Evolutionary conservation across 2,113 vertebrate species (phyloP).

Genomic region (Sitta europaea): DNA sequence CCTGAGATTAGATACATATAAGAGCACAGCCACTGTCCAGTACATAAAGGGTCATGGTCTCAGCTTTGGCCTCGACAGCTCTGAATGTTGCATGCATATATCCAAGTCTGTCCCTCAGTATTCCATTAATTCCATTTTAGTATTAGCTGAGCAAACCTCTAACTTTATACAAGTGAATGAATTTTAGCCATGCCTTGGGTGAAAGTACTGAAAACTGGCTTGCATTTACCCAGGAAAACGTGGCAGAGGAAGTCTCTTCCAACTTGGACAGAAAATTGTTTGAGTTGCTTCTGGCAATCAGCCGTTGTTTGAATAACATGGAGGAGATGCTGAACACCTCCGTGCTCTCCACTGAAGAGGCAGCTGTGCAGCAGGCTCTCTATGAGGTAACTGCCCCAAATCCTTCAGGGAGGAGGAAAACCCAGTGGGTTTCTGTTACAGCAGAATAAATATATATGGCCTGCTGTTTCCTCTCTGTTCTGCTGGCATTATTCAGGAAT

Average conservation of each 20-base stretch:
- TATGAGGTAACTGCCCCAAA: constrained; percentile 70
- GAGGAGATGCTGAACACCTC: constrained; percentile 71
- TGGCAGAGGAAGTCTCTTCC: constrained; percentile 37
- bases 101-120: background rate
- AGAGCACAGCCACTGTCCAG: background rate
- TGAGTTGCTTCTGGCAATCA: constrained; percentile 73
- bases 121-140: background rate
- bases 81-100: background rate
- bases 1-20: background rate
- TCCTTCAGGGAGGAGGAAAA: background rate
- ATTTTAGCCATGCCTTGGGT: background rate
- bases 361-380: constrained; percentile 61
- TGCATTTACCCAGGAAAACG: constrained; percentile 59
- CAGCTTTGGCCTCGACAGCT: background rate
- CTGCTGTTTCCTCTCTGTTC: background rate
- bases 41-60: background rate
- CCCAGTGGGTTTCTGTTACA: background rate
- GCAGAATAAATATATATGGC: background rate
- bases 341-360: constrained; percentile 48
- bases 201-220: background rate
- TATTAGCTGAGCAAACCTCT: background rate
- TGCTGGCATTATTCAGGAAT: background rate
- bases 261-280: constrained; percentile 80
- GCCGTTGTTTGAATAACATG: constrained; percentile 74
- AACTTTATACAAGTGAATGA: background rate